phyloP scores from a whole-genome alignment of 2,113 vertebrate genomes.

The Microtus richardsoni region DNA sequence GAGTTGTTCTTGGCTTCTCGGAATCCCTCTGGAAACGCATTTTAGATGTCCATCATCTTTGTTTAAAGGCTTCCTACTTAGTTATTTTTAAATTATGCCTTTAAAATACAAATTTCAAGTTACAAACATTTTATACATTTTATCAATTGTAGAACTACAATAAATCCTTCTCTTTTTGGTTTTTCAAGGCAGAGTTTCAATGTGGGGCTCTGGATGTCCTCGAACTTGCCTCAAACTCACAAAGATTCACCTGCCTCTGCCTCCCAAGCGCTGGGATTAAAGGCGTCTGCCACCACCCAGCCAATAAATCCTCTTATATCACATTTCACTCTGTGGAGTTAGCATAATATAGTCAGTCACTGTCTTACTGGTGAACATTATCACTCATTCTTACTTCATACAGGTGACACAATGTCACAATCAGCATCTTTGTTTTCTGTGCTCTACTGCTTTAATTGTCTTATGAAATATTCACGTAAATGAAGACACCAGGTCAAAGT shows the following conservation, averaged over 20 bases:
- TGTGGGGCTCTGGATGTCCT: too few relatives aligned
- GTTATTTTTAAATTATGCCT: not conserved
- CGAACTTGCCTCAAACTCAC: too few relatives aligned
- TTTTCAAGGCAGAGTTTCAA: too few relatives aligned
- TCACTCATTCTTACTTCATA: not conserved
- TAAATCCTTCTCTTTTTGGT: not conserved
- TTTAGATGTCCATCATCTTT: not conserved
- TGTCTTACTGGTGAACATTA: too few relatives aligned
- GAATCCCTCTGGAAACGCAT: not conserved
- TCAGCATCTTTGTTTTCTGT: not conserved
- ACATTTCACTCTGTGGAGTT: not conserved
- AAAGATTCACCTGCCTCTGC: too few relatives aligned
- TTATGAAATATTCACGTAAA: not conserved
- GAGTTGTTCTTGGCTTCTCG: not conserved
- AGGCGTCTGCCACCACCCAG: too few relatives aligned
- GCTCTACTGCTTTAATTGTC: not conserved
- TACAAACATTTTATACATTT: not conserved
- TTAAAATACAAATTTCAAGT: not conserved
- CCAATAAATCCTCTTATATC: not conserved
- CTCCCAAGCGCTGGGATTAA: too few relatives aligned
- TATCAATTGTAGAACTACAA: not conserved
- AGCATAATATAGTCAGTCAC: not conserved
- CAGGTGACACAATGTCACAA: not conserved
- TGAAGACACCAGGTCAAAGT: not conserved
- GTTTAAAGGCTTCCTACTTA: not conserved